Evolutionary conservation across 2,113 vertebrate species (phyloP).

Genomic region (Anarhynchus alexandrinus): DNA sequence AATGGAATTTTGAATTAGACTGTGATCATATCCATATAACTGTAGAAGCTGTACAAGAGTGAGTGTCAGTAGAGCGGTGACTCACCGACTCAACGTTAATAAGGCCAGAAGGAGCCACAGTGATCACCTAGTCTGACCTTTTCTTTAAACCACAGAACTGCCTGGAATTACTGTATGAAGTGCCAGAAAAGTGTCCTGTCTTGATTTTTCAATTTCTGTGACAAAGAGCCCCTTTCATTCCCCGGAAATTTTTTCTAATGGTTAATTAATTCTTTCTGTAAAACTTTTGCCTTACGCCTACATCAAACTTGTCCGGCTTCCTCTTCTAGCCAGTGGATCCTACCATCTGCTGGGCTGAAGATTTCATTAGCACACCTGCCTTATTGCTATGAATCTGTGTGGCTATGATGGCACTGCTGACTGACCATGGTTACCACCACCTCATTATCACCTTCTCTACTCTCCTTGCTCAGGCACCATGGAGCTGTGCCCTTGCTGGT

Average conservation of each 20-base stretch:
- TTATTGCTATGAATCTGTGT: not conserved
- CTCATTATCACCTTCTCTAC: not conserved
- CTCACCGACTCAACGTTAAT: not conserved
- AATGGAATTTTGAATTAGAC: not conserved
- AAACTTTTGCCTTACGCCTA: not conserved
- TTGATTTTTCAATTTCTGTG: not conserved
- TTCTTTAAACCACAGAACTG: not conserved
- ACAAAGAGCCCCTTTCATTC: not conserved
- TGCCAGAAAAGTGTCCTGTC: not conserved
- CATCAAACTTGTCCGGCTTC: not conserved
- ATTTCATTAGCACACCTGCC: not conserved
- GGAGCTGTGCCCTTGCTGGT: not conserved
- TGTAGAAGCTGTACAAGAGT: not conserved
- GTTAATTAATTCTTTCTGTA: not conserved
- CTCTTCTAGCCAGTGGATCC: not conserved
- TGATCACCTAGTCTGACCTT: not conserved
- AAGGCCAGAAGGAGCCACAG: not conserved
- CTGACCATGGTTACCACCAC: not conserved
- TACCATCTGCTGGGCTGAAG: not conserved
- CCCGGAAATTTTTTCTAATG: not conserved
- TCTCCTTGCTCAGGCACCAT: not conserved
- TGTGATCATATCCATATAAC: not conserved
- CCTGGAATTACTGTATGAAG: not conserved
- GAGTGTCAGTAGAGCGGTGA: not conserved
- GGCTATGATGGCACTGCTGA: not conserved